Conservation (phyloP, 2,113 vertebrate genomes). For the Mus spicilegus region DNA sequence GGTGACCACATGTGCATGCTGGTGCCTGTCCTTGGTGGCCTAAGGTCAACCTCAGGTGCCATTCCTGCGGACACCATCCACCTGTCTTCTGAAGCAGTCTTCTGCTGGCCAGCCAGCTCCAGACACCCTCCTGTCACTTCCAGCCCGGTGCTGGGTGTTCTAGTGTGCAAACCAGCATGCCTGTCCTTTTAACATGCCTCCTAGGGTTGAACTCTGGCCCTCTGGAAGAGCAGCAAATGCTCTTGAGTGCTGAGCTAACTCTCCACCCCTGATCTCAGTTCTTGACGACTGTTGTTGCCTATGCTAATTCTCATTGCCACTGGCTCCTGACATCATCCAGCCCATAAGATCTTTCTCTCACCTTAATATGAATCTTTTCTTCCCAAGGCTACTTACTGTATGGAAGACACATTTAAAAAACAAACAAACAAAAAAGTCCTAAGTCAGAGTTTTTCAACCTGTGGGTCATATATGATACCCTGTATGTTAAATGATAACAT, state of each 20-base stretch:
- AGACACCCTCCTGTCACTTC: neutral
- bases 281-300: neutral
- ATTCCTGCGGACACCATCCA: neutral
- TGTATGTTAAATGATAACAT: neutral
- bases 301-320: accelerated
- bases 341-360: neutral
- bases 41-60: neutral
- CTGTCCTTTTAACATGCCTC: neutral
- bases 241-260: neutral
- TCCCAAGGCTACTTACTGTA: neutral
- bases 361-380: neutral
- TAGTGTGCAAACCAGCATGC: neutral
- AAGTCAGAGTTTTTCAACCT: neutral
- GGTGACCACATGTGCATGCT: too few species aligned
- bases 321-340: neutral
- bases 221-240: neutral
- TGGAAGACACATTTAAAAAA: neutral
- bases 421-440: neutral
- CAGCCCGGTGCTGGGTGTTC: neutral
- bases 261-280: neutral
- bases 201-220: neutral
- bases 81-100: neutral
- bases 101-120: neutral
- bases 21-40: neutral
- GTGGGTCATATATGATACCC: neutral